Percentiles rank a stretch among this genome's conserved stretches.
These are phyloP conservation scores for Meriones psammophilus DNA, from an alignment of 2,797 vertebrate genomes.

Conservation along the genomic window DNA sequence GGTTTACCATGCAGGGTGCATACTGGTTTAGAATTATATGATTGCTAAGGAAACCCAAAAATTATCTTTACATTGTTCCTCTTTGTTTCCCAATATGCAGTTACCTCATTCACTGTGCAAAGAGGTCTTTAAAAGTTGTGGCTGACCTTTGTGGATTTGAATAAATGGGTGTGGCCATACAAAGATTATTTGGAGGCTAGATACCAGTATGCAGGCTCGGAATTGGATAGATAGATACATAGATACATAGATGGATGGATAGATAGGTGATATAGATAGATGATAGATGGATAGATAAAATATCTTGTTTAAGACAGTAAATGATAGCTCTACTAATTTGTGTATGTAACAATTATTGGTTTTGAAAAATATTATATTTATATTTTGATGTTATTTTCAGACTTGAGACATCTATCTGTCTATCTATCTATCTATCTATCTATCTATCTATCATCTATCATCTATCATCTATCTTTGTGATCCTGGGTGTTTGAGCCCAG, in stretches of 20 bases:
- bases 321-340: neutral
- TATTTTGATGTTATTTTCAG: neutral
- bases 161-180: neutral
- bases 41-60: conserved; percentile 16
- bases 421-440: neutral
- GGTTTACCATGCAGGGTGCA: neutral
- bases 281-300: neutral
- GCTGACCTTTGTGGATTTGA: conserved; percentile 39
- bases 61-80: neutral
- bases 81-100: neutral
- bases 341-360: neutral
- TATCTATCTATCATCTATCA: neutral
- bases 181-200: neutral
- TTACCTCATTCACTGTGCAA: neutral
- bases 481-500: neutral
- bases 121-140: neutral
- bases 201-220: neutral
- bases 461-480: neutral
- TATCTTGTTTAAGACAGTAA: neutral
- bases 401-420: neutral
- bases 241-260: neutral
- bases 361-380: neutral
- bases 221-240: neutral
- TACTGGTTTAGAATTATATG: neutral
- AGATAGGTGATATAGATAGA: neutral